Base-by-base conservation (phyloP, 1,140 invertebrate genomes). In the Bombyx mori region DNA sequence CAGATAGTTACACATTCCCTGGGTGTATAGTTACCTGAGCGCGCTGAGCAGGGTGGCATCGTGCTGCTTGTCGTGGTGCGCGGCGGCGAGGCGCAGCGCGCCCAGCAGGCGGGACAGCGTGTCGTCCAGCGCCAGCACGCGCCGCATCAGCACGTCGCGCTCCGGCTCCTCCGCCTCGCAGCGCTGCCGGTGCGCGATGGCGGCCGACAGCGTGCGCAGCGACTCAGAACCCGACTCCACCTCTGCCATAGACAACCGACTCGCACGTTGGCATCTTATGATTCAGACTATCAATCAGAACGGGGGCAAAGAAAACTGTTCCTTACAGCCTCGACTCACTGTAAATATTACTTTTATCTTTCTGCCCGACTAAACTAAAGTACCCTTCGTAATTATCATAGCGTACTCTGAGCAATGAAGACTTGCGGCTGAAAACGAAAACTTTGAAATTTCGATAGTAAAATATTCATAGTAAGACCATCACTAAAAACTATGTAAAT, bases 41-140 rank as follows among this genome's bases (percentile, higher is more conserved):
- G 75, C 73, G 54, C 52, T 47, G 48, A 69, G 66, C 8, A 59
- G 22, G 54, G 53, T 18, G 18, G 61, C 35, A 57, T 57, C 57
- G 45, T 51, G 52, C 57, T 63, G 65, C 47, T 55, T 61, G 22
- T 44, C 8, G 12, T 66, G 45, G 67, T 68, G 42, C 44, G 73
- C 67, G n/a, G 71, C 63, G 52, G 74, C 93, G 22, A 94, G 91
- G 49, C 92, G 88, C 63, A 95, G 85, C 51, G 94, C 93, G 69
- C 93, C 93, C 57, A 95, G 86, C 66, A 95, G 79, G 68, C 92
- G 93, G 1, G 92, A 93, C 6, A 95, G 90, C 10, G 94, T 82
- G 81, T 92, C 92, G 80, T 95, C 77, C 42, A 82, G 59, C 73
- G 77, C 70, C 62, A 77, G 63, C 65, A 75, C 73, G 43, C 74